Percentiles rank a stretch among this genome's conserved stretches.
These are phyloP conservation scores for Meloidogyne chitwoodi DNA, from an alignment of 1,140 invertebrate genomes.

Conservation along the genomic window DNA sequence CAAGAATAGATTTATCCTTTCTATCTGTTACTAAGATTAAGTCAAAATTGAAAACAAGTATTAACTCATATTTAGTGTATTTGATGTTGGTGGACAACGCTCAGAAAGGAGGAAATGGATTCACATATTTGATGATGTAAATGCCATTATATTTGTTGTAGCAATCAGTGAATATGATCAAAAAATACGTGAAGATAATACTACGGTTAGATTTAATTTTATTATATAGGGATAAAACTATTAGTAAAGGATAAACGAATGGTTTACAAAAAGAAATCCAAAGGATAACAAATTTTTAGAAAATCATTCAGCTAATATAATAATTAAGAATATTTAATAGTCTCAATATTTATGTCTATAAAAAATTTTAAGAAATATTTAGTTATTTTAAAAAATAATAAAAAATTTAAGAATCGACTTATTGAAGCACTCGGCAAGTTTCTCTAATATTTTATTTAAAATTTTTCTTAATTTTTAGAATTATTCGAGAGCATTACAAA, in stretches of 20 bases:
- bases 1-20: too few relatives aligned
- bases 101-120: constrained; percentile 67
- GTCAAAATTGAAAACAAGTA: too few relatives aligned
- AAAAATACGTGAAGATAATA: constrained; percentile 31
- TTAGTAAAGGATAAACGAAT: too few relatives aligned
- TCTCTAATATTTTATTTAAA: neutral
- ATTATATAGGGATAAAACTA: neutral
- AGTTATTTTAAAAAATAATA: neutral
- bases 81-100: constrained; percentile 64
- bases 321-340: too few relatives aligned
- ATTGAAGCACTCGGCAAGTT: constrained; percentile 59
- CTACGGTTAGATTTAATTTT: constrained; percentile 27
- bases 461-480: constrained; percentile 24
- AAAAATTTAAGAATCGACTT: constrained; percentile 61
- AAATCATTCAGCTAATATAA: too few relatives aligned
- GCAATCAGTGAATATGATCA: constrained; percentile 52
- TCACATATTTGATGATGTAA: constrained; percentile 60
- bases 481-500: constrained; percentile 62
- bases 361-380: too few relatives aligned
- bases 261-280: too few relatives aligned
- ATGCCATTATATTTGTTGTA: constrained; percentile 45
- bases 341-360: too few relatives aligned
- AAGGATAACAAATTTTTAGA: too few relatives aligned
- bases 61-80: constrained; percentile 62
- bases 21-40: too few relatives aligned